These are phyloP conservation scores for Lycophotia porphyrea DNA, from an alignment of 2,888 invertebrate genomes.

Conservation along the genomic window DNA sequence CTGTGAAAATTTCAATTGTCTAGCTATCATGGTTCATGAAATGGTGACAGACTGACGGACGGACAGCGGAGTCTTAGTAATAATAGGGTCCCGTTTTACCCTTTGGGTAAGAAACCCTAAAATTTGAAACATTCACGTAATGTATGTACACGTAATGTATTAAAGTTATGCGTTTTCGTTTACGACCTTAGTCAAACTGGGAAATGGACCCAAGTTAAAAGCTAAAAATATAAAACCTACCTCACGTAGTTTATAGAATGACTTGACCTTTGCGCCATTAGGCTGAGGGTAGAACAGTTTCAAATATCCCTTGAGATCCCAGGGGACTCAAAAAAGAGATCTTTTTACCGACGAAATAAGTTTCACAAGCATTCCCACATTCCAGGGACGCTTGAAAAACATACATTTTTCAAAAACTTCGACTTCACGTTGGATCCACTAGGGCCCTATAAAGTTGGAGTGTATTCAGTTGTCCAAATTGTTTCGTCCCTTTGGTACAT, in stretches of 20 bases:
- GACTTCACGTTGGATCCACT: constrained; percentile 32
- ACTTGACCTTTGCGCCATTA: constrained; percentile 36
- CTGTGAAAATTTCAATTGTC: no score
- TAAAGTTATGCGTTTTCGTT: constrained; percentile 16
- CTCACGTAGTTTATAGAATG: constrained; percentile 42
- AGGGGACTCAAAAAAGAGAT: constrained; percentile 41
- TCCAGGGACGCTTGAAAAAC: constrained; percentile 29
- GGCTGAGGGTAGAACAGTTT: constrained; percentile 41
- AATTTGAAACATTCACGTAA: neutral
- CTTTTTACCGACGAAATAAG: constrained; percentile 60
- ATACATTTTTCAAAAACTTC: constrained; percentile 62
- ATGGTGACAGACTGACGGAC: no score
- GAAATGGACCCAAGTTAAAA: constrained; percentile 3
- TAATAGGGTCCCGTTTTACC: no score
- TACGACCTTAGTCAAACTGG: neutral
- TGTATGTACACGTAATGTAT: neutral
- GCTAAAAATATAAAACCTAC: constrained; percentile 29
- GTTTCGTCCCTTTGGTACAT: constrained; percentile 64
- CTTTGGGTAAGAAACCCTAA: no score
- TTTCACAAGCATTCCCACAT: constrained; percentile 41
- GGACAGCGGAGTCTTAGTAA: no score
- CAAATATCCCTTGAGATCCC: constrained; percentile 42
- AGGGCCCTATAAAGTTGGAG: constrained; percentile 57
- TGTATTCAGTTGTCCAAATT: constrained; percentile 67
- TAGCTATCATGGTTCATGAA: no score